phyloP scores from a whole-genome alignment of 2,797 vertebrate genomes.

The Hippocampus kuda region DNA sequence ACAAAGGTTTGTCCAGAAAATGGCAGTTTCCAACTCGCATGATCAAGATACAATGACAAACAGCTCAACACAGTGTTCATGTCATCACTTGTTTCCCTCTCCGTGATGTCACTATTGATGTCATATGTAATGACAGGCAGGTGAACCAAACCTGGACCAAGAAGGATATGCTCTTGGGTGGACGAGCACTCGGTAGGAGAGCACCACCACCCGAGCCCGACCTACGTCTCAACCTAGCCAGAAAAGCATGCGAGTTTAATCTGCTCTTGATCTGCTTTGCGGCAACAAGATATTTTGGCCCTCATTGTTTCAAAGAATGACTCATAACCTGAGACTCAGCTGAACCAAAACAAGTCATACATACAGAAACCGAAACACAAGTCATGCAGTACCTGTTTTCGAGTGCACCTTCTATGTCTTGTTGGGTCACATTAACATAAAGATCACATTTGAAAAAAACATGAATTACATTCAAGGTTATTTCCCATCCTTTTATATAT shows the following conservation, averaged over 20 bases:
- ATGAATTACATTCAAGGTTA: too few species aligned
- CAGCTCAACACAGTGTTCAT: not conserved
- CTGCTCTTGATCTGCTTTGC: too few species aligned
- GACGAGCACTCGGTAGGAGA: constrained; percentile 30
- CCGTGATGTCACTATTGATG: not conserved
- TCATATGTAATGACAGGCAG: constrained; percentile 36
- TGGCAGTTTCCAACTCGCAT: not conserved
- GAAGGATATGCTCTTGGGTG: constrained; percentile 46
- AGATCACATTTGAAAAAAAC: too few species aligned
- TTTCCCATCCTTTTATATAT: too few species aligned
- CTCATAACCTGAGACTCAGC: not conserved
- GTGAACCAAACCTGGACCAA: constrained; percentile 61
- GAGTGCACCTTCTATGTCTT: too few species aligned
- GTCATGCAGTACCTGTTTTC: too few species aligned
- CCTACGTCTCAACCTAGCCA: constrained; percentile 42
- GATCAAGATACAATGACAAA: not conserved
- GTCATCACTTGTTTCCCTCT: not conserved
- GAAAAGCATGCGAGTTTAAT: constrained; percentile 62
- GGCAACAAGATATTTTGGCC: not conserved
- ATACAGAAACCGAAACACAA: too few species aligned
- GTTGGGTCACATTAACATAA: too few species aligned
- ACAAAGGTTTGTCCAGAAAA: constrained; percentile 47
- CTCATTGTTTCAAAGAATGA: not conserved
- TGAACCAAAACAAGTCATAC: not conserved
- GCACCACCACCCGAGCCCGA: constrained; percentile 37